Conservation (phyloP, 2,888 invertebrate genomes). For the Brenthis hecate region DNA sequence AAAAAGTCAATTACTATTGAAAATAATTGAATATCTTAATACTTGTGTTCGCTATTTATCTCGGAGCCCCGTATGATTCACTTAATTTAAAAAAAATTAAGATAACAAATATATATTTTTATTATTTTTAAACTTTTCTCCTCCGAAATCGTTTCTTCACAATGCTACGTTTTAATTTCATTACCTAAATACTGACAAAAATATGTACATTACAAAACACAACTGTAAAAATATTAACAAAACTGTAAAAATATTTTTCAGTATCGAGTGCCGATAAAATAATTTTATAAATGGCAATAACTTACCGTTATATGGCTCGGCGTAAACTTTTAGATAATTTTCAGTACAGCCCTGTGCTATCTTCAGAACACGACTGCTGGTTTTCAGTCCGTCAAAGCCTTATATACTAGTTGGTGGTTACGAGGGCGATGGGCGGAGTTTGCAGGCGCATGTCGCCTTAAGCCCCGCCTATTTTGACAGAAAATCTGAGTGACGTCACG, state of each 20-base stretch:
- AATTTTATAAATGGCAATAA: constrained; percentile 35
- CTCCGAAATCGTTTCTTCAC: no score
- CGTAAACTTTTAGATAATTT: constrained; percentile 62
- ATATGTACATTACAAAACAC: no score
- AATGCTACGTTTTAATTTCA: no score
- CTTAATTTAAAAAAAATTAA: no score
- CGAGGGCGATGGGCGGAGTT: constrained; percentile 64
- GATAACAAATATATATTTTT: no score
- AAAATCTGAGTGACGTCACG: constrained; percentile 49
- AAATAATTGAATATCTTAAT: no score
- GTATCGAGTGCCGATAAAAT: background rate
- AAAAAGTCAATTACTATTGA: no score
- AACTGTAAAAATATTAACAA: no score
- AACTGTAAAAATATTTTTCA: background rate
- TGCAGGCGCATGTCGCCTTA: constrained; percentile 50
- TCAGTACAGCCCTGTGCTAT: constrained; percentile 49
- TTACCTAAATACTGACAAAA: no score
- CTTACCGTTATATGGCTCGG: constrained; percentile 67
- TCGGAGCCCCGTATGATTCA: no score
- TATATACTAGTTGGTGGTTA: constrained; percentile 58
- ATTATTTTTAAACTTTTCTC: no score
- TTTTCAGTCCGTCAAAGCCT: constrained; percentile 46
- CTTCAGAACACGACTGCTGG: constrained; percentile 45
- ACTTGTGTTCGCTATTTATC: no score
- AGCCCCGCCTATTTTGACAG: constrained; percentile 68